A percentile compares a stretch with the other conserved stretches of the same genome.
Evolutionary conservation across 2,797 vertebrate genomes (phyloP).

Genomic region (Anguilla anguilla): DNA sequence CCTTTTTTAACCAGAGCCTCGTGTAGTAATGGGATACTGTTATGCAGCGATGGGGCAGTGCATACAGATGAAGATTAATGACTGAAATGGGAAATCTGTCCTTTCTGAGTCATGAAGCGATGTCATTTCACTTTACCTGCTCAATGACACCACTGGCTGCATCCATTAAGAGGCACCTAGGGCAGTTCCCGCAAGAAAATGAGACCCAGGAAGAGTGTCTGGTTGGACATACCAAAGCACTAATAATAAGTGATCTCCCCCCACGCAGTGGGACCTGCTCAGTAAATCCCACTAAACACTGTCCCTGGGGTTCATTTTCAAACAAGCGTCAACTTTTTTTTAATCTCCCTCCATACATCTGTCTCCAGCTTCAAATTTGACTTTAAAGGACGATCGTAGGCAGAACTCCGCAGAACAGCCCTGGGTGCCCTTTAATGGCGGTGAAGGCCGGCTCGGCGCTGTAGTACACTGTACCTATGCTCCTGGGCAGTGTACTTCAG

Average conservation of each 20-base stretch:
- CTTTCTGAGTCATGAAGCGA: constrained; percentile 36
- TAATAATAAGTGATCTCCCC: background rate
- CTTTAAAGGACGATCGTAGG: background rate
- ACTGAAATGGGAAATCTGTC: constrained; percentile 45
- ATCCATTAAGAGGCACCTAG: constrained; percentile 16
- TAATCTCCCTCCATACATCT: background rate
- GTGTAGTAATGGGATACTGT: background rate
- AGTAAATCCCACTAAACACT: constrained; percentile 16
- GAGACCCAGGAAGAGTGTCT: background rate
- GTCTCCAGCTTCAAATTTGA: background rate
- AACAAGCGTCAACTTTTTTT: background rate
- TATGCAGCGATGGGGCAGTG: background rate
- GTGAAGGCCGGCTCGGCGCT: constrained; percentile 7
- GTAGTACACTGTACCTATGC: constrained; percentile 79
- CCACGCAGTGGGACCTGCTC: background rate
- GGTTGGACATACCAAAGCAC: constrained; percentile 13
- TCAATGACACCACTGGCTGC: background rate
- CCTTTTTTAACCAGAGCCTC: background rate
- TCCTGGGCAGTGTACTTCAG: constrained; percentile 98
- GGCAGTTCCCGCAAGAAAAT: constrained; percentile 3
- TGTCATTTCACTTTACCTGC: background rate
- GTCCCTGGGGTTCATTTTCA: constrained; percentile 18
- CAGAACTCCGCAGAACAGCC: background rate
- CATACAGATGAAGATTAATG: constrained; percentile 1
- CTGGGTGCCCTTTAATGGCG: constrained; percentile 20